Evolutionary conservation across 1,140 invertebrate species (phyloP).

Genomic region (Leptinotarsa texana): DNA sequence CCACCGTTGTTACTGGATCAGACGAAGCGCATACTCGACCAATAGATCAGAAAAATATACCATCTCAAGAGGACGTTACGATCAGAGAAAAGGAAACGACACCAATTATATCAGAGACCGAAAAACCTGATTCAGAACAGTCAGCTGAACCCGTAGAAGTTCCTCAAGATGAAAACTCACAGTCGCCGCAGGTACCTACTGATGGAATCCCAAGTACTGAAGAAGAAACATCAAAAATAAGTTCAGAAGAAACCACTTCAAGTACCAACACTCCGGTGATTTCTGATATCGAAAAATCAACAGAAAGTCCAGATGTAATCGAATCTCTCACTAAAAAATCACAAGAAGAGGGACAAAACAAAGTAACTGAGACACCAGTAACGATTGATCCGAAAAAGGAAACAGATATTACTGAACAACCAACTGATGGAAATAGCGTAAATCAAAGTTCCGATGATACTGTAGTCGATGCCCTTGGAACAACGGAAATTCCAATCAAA

Average conservation of each 20-base stretch:
- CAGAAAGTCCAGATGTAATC: background rate
- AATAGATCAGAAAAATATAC: background rate
- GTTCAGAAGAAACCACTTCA: background rate
- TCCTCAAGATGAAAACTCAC: background rate
- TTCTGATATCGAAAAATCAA: slow-evolving; percentile 9
- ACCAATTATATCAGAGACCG: background rate
- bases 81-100: background rate
- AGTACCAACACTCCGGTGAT: background rate
- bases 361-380: background rate
- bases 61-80: background rate
- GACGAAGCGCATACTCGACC: background rate
- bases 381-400: background rate
- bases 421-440: too few relatives aligned
- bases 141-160: background rate
- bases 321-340: slow-evolving; percentile 20
- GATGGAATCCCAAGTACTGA: background rate
- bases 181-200: background rate
- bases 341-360: background rate
- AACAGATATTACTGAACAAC: background rate
- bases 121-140: background rate
- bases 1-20: background rate
- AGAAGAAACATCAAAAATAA: background rate
- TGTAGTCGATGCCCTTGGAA: too few relatives aligned
- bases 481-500: too few relatives aligned
- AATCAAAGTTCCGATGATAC: too few relatives aligned